phyloP scores from a whole-genome alignment of 2,888 invertebrate species.

The Piscicola geometra region DNA sequence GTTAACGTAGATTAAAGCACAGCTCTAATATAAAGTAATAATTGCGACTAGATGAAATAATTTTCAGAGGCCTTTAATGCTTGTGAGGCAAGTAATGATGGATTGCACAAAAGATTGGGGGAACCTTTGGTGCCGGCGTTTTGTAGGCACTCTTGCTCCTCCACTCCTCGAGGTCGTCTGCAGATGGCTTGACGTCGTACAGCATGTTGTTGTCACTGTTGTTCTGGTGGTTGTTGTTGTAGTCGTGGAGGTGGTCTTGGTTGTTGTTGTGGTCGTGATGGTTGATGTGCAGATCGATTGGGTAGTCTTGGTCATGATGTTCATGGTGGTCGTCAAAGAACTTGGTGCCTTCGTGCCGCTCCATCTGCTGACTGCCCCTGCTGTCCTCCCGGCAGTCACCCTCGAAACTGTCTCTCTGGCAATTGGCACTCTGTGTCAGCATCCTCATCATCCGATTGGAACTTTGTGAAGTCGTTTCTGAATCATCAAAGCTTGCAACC shows the following conservation, averaged over 20 bases:
- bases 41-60: no score
- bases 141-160: no score
- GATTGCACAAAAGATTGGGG: no score
- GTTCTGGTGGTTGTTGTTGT: background rate
- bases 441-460: no score
- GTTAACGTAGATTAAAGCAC: no score
- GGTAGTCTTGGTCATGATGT: background rate
- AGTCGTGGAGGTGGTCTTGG: background rate
- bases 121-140: no score
- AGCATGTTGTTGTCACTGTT: background rate
- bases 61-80: no score
- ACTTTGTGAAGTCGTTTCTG: background rate
- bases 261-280: background rate
- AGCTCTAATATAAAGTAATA: no score
- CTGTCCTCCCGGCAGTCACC: background rate
- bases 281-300: background rate
- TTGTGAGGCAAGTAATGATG: no score
- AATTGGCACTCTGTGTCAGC: background rate
- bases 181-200: slow-evolving; percentile 19
- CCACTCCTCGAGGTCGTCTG: slow-evolving; percentile 22
- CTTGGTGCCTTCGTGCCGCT: background rate
- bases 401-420: background rate
- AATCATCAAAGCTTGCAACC: background rate
- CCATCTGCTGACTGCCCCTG: background rate
- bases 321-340: background rate